Evolutionary conservation across 2,797 vertebrate genomes (phyloP).

Genomic region (Chloroceryle amazona): DNA sequence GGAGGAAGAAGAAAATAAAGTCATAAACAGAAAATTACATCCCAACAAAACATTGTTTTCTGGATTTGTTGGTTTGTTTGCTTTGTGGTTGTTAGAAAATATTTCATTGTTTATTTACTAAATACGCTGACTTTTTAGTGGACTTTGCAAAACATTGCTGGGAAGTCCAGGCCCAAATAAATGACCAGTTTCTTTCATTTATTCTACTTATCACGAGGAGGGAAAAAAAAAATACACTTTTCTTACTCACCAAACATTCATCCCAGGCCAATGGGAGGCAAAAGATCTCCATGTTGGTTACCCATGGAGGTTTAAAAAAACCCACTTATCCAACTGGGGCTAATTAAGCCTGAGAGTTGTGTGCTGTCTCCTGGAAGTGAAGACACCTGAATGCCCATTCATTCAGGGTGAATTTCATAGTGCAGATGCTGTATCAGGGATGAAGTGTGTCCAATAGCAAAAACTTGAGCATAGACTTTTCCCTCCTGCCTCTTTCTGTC

Average conservation of each 20-base stretch:
- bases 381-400: not conserved
- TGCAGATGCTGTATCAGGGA: not conserved
- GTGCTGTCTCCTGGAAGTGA: not conserved
- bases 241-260: not conserved
- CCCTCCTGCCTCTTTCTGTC: not conserved
- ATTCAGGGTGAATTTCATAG: not conserved
- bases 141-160: not conserved
- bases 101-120: not conserved
- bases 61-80: not conserved
- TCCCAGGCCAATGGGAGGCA: not conserved
- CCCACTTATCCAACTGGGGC: not conserved
- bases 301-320: not conserved
- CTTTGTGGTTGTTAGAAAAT: not conserved
- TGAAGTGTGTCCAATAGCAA: not conserved
- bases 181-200: not conserved
- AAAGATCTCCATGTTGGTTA: not conserved
- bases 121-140: not conserved
- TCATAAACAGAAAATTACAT: constrained; percentile 22
- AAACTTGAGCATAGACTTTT: not conserved
- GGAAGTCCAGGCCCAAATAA: not conserved
- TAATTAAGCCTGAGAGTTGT: not conserved
- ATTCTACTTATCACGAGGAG: not conserved
- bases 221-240: not conserved
- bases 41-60: not conserved
- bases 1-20: constrained; percentile 2